These are phyloP conservation scores for Mystacides longicornis DNA, from an alignment of 2,888 invertebrate species.

Conservation along the genomic window DNA sequence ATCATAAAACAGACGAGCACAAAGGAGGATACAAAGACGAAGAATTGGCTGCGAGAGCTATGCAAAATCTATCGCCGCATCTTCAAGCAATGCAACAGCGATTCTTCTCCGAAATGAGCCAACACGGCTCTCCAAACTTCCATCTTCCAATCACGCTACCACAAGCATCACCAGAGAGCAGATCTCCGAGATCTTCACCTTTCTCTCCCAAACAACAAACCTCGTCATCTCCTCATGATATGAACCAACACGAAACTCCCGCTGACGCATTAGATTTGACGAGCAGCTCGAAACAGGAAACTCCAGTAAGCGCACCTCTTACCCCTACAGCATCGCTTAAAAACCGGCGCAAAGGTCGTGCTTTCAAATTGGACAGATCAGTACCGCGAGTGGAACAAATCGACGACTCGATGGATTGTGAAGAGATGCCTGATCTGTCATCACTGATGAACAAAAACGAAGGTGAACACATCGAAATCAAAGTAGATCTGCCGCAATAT, in stretches of 20 bases:
- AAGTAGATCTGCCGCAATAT: slow-evolving; percentile 19
- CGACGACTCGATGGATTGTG: slow-evolving; percentile 40
- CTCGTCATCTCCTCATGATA: slow-evolving; percentile 5
- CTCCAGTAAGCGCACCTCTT: slow-evolving; percentile 34
- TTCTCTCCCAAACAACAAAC: slow-evolving; percentile 11
- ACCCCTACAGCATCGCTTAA: slow-evolving; percentile 46
- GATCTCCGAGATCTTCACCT: slow-evolving; percentile 11
- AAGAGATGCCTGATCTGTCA: slow-evolving; percentile 43
- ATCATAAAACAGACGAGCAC: slow-evolving; percentile 32
- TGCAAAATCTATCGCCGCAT: slow-evolving; percentile 16
- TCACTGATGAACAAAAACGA: slow-evolving; percentile 14
- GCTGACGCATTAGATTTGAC: slow-evolving; percentile 53
- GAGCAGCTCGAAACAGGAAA: slow-evolving; percentile 42
- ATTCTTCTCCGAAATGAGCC: slow-evolving; percentile 33
- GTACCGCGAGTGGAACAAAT: slow-evolving; percentile 40
- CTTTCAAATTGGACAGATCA: slow-evolving; percentile 68
- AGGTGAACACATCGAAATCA: slow-evolving; percentile 19
- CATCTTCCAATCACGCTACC: slow-evolving; percentile 19
- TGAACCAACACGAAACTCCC: slow-evolving; percentile 28
- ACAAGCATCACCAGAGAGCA: slow-evolving; percentile 7
- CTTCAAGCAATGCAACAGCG: slow-evolving; percentile 37
- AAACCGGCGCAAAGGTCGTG: slow-evolving; percentile 77
- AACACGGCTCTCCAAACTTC: slow-evolving; percentile 28
- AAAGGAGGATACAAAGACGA: slow-evolving; percentile 26
- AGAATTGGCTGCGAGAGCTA: slow-evolving; percentile 18